Base-by-base conservation (phyloP, 2,113 vertebrate genomes). In the Platysteira castanea region DNA sequence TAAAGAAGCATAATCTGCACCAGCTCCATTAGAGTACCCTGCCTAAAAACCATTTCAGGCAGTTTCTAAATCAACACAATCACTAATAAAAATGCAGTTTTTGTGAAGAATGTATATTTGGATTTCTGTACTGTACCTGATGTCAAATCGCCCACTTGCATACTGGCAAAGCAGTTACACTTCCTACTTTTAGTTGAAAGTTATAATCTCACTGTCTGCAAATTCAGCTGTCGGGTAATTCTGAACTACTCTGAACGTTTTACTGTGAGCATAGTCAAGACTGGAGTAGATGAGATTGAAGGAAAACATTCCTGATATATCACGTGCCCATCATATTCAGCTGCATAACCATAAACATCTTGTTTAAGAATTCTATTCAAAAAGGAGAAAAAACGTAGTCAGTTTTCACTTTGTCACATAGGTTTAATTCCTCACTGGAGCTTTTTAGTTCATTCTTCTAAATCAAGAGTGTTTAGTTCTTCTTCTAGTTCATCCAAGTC, bases 401-500 rank as follows among this genome's bases (percentile, higher is more conserved):
- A 94, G 76, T 97, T 97, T 98, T 94, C 93, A 95, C 69, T 97
- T 93, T 93, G 92, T 78, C 96, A 96, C 93, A 93, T 46, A 42
- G 78, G 95, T 82, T 95, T 93, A 79, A 94, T 42, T 95, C 92
- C 79, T 84, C 52, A 54, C 52, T 70, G 71, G 64, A 90, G 57
- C 56, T 94, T 95, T 80, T 86, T 28, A 88, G 84, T 79, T 99
- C 98, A 99, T 98, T 99, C 99, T 70, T 99, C 99, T 98, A 99
- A 96, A 87, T 98, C 98, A 95, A 99, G 98, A 93, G 99, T 99
- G 98, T 99, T 99, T 56, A 99, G 98, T 94, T 99, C 99, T 97
- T 99, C 99, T 95, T 99, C 99, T 86, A 99, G 98, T 95, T 99
- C 99, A 82, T 99, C 99, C 96, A 99, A 97, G 96, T 99, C 99